Conservation (phyloP, 2,113 vertebrate species). For the Catharus fuscescens region DNA sequence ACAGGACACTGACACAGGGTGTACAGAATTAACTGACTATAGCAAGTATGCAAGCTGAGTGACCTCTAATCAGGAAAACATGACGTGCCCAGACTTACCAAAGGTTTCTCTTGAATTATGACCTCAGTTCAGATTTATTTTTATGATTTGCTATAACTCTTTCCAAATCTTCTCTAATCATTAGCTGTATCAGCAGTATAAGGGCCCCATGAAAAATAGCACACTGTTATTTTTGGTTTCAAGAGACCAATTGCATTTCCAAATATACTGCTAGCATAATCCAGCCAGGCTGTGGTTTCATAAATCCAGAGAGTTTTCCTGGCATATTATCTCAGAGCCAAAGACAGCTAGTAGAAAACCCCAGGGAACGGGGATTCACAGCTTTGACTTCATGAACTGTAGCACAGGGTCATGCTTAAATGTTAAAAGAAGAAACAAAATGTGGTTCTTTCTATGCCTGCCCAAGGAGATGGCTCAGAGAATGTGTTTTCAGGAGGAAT, state of each 20-base stretch:
- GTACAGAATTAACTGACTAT: neutral
- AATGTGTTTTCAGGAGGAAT: neutral
- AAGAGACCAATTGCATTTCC: slow-evolving; percentile 59
- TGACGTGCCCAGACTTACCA: neutral
- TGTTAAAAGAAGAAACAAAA: neutral
- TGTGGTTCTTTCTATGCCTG: neutral
- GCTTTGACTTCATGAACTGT: slow-evolving; percentile 29
- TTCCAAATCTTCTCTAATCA: slow-evolving; percentile 49
- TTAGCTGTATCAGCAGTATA: slow-evolving; percentile 50
- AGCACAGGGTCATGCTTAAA: neutral
- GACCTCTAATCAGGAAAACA: slow-evolving; percentile 33
- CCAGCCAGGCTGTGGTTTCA: slow-evolving; percentile 51
- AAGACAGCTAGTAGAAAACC: slow-evolving; percentile 35
- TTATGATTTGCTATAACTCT: slow-evolving; percentile 46
- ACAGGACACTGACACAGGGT: neutral
- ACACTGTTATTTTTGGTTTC: slow-evolving; percentile 56
- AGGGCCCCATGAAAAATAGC: slow-evolving; percentile 26
- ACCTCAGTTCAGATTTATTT: slow-evolving; percentile 41
- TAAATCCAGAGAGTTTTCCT: slow-evolving; percentile 54
- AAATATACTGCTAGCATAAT: slow-evolving; percentile 50
- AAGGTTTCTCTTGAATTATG: slow-evolving; percentile 39
- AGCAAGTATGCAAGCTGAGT: neutral
- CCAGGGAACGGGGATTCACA: slow-evolving; percentile 17
- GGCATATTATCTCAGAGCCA: slow-evolving; percentile 24
- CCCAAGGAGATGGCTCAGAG: neutral